phyloP scores from a whole-genome alignment of 1,140 invertebrate genomes.

The Orius insidiosus region DNA sequence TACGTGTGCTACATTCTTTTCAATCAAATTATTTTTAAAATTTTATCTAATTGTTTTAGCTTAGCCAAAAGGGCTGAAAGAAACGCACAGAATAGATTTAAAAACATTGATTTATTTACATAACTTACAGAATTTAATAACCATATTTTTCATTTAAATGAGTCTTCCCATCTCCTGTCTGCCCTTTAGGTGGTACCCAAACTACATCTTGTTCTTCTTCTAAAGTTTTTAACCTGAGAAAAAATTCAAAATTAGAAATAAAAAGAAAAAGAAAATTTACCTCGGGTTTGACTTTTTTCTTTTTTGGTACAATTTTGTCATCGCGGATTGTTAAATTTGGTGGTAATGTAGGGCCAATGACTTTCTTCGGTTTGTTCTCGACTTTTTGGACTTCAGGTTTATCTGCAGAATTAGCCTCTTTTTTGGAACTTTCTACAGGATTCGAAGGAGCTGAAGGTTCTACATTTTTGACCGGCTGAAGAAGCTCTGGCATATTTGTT shows the following conservation, averaged over 20 bases:
- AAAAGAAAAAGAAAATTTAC: background rate
- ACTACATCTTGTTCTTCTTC: constrained; percentile 27
- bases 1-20: no score
- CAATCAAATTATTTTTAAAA: no score
- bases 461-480: constrained; percentile 13
- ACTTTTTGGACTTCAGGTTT: no score
- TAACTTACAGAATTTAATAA: constrained; percentile 33
- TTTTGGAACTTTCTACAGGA: background rate
- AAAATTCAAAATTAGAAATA: background rate
- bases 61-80: no score
- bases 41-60: no score
- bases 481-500: constrained; percentile 38
- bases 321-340: background rate
- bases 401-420: background rate
- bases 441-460: no score
- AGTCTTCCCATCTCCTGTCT: constrained; percentile 64
- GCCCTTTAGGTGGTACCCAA: constrained; percentile 58
- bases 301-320: background rate
- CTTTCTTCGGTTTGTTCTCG: no score
- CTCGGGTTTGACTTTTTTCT: background rate
- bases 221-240: background rate
- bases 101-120: no score
- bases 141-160: constrained; percentile 67
- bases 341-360: background rate
- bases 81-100: no score